Base-by-base conservation (phyloP, 2,888 invertebrate species). In the Agriopis leucophaearia region DNA sequence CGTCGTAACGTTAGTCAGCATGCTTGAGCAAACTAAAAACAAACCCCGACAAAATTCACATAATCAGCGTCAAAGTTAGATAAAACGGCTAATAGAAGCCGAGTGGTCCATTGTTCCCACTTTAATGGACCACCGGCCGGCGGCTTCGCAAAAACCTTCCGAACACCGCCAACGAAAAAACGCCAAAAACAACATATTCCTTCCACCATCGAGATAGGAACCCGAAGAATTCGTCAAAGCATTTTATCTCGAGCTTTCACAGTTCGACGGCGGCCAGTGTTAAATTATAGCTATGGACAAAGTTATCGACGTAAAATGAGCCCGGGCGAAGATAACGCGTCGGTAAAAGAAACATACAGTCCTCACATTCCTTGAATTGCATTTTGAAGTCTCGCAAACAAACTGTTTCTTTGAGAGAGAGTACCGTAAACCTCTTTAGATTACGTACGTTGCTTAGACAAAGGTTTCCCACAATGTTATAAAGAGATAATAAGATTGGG, bases 101-200 rank as follows among this genome's bases (percentile, higher is more conserved):
- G 85, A 91, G 90, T 86, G 87, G 87, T 68, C 90, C 89, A 91
- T 93, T 93, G 92, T 92, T 91, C 88, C 86, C 85, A 70, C 72
- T 79, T 88, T 90, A 91, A 91, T 91, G 92, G 93, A 91, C 92
- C 92, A 92, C 92, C 91, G 89, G 83, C 85, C 81, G 87, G 84
- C 47, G 88, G 84, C 80, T 81, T 80, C 80, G 91, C 92, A 90
- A 92, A 92, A 92, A 90, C 90, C 74, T 59, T 75, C 79, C 82
- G 75, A 57, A 81, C 86, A 86, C 85, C 82, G 83, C 82, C 83
- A 84, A 81, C 84, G 80, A 85, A 91, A 91, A 91, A 92, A 88
- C 81, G 81, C 77, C 79, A 88, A 90, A 89, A 88, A 89, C 88
- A 86, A 88, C 85, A 83, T 86, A 88, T 88, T 88, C 86, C 83